These are phyloP conservation scores for Caloenas nicobarica DNA, from an alignment of 2,113 vertebrate genomes.

Conservation along the genomic window DNA sequence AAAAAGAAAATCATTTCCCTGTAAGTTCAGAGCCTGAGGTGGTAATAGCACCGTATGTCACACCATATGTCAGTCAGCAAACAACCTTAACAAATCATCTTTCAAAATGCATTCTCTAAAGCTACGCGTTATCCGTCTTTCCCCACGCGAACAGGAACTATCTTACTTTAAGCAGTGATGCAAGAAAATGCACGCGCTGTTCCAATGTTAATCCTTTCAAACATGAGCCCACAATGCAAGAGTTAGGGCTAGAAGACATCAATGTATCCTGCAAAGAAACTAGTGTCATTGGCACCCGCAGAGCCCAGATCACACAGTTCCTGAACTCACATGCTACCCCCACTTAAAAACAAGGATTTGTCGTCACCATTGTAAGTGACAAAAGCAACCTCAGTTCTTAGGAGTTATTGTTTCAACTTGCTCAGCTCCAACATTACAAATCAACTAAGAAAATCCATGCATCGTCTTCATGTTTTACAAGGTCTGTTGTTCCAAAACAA, in stretches of 20 bases:
- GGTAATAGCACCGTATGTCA: slow-evolving; percentile 60
- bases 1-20: not conserved
- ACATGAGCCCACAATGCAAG: not conserved
- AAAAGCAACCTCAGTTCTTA: not conserved
- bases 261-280: not conserved
- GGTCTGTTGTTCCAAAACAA: not conserved
- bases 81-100: not conserved
- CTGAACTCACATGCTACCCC: not conserved
- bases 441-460: not conserved
- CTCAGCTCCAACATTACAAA: not conserved
- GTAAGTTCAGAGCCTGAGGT: slow-evolving; percentile 36
- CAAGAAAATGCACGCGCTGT: not conserved
- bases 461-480: fast-evolving
- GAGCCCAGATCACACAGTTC: not conserved
- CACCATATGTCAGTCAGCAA: slow-evolving; percentile 55
- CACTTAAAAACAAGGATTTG: not conserved
- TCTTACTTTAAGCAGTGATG: not conserved
- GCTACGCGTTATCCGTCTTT: not conserved
- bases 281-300: not conserved
- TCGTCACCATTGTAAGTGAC: not conserved
- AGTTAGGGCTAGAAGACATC: not conserved
- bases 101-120: not conserved
- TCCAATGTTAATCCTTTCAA: not conserved
- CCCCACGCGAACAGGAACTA: not conserved
- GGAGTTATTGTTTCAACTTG: not conserved